Conservation (phyloP, 2,113 vertebrate genomes). For the Calonectris borealis region DNA sequence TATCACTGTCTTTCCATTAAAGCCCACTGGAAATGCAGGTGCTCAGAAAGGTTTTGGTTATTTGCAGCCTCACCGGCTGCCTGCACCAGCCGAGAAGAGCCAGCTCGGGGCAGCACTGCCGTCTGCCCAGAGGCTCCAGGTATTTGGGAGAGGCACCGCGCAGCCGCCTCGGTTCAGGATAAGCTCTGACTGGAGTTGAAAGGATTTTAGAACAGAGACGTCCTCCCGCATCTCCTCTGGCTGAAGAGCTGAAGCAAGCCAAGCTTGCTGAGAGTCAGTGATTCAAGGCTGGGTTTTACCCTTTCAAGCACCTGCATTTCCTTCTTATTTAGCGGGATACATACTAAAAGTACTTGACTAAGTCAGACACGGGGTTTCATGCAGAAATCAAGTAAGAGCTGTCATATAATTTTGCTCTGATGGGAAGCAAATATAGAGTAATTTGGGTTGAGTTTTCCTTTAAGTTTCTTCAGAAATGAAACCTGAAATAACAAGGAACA, state of each 20-base stretch:
- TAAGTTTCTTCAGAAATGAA: conserved; percentile 5
- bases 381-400: conserved; percentile 1
- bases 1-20: background rate
- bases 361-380: background rate
- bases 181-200: background rate
- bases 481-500: background rate
- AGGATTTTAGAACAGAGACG: background rate
- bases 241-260: background rate
- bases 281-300: background rate
- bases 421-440: conserved; percentile 3
- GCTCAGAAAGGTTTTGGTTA: background rate
- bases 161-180: fast-evolving
- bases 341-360: background rate
- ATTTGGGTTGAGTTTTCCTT: background rate
- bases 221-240: background rate
- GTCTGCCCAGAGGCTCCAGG: background rate
- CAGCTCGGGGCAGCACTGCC: background rate
- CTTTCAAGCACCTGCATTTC: background rate
- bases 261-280: background rate
- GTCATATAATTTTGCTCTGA: background rate
- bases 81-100: background rate
- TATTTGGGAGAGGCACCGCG: background rate
- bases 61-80: background rate
- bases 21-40: background rate
- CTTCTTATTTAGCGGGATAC: background rate